phyloP scores from a whole-genome alignment of 2,797 vertebrate species.

The Echeneis naucrates region DNA sequence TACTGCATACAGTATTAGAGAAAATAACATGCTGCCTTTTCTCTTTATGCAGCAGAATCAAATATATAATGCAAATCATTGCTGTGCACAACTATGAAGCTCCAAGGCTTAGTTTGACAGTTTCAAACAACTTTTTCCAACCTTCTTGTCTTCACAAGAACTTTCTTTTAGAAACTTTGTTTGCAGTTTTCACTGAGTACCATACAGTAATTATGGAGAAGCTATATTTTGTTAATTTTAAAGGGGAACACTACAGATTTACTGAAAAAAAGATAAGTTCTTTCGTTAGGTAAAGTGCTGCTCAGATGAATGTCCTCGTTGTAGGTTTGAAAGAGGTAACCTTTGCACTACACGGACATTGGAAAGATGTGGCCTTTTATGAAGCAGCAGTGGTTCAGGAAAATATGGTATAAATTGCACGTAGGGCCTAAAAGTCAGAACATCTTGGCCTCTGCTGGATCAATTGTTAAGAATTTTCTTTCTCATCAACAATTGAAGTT shows the following conservation, averaged over 20 bases:
- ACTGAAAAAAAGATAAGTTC: conserved; percentile 14
- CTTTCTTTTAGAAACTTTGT: conserved; percentile 26
- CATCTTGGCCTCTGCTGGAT: conserved; percentile 15
- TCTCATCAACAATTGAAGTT: not conserved
- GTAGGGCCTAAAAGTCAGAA: conserved; percentile 29
- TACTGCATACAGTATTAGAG: conserved; percentile 4
- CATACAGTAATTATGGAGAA: conserved; percentile 5
- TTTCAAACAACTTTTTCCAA: conserved; percentile 16
- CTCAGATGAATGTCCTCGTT: not conserved
- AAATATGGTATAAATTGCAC: conserved; percentile 39
- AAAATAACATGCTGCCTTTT: conserved; percentile 12
- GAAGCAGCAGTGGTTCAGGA: conserved; percentile 17
- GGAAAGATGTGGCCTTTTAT: conserved; percentile 23
- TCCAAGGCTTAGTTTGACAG: conserved; percentile 22
- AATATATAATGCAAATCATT: conserved; percentile 43
- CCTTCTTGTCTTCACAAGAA: conserved; percentile 21
- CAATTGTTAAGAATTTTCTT: conserved; percentile 15
- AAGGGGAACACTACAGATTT: conserved; percentile 8
- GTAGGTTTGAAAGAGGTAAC: too few relatives aligned
- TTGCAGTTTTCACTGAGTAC: conserved; percentile 14
- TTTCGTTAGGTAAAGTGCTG: not conserved
- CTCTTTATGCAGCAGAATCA: conserved; percentile 30
- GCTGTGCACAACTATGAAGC: conserved; percentile 10
- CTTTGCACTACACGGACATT: too few relatives aligned
- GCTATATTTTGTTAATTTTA: conserved; percentile 12